A percentile compares a stretch with the other conserved stretches of the same genome.
These are phyloP conservation scores for Ridgeia piscesae DNA, from an alignment of 1,140 invertebrate genomes.

Conservation along the genomic window DNA sequence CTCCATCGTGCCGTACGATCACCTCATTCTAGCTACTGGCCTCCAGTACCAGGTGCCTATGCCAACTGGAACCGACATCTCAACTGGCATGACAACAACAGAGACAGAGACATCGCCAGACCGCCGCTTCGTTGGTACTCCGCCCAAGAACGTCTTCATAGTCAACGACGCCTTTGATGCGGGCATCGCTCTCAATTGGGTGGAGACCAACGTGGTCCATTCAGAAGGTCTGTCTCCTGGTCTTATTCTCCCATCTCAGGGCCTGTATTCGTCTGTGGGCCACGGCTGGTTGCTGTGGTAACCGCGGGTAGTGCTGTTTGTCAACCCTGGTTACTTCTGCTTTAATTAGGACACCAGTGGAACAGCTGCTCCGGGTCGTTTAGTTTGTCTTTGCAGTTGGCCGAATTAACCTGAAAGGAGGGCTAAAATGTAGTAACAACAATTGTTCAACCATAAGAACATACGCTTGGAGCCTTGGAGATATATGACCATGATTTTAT, in stretches of 20 bases:
- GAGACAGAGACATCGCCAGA: constrained; percentile 40
- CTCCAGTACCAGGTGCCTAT: constrained; percentile 53
- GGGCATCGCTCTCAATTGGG: constrained; percentile 48
- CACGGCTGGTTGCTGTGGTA: too few relatives aligned
- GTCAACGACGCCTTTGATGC: constrained; percentile 56
- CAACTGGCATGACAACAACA: constrained; percentile 34
- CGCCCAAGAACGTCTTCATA: constrained; percentile 51
- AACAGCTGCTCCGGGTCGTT: too few relatives aligned
- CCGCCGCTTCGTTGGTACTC: constrained; percentile 36
- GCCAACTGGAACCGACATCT: constrained; percentile 37
- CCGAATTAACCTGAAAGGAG: too few relatives aligned
- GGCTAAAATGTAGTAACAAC: too few relatives aligned
- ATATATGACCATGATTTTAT: too few relatives aligned
- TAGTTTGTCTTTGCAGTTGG: too few relatives aligned
- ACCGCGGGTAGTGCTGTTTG: too few relatives aligned
- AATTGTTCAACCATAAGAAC: too few relatives aligned
- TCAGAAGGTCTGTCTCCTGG: constrained; percentile 37
- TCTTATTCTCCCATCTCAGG: not conserved
- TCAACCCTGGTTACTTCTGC: too few relatives aligned
- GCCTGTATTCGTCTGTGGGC: too few relatives aligned
- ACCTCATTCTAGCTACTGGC: constrained; percentile 53
- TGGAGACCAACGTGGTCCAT: constrained; percentile 44
- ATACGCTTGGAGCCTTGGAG: too few relatives aligned
- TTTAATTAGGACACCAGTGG: too few relatives aligned
- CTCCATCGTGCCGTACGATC: constrained; percentile 54